These are phyloP conservation scores for Pangasius larnaudii DNA, from an alignment of 2,797 vertebrate genomes.

Conservation along the genomic window DNA sequence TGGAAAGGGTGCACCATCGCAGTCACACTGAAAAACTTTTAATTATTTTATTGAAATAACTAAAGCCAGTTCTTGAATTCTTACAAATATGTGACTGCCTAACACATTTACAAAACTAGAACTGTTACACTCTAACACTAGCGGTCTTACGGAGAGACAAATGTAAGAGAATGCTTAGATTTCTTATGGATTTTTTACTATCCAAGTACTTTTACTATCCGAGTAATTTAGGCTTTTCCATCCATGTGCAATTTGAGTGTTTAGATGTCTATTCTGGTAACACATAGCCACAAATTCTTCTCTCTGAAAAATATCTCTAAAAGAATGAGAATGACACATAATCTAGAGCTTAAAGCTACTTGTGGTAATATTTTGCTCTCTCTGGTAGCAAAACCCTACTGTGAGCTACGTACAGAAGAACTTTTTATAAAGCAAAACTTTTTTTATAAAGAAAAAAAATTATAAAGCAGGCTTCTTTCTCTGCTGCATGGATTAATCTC, in stretches of 20 bases:
- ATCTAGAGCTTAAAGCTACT: slow-evolving; percentile 1
- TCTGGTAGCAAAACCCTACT: slow-evolving; percentile 2
- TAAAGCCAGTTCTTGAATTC: not conserved
- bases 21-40: not conserved
- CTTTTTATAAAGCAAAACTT: not conserved
- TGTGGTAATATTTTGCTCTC: not conserved
- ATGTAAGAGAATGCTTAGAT: not conserved
- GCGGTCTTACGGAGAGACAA: not conserved
- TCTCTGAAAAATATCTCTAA: not conserved
- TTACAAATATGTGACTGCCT: not conserved
- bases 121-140: too few species aligned
- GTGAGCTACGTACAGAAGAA: not conserved
- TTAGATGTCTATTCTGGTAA: not conserved
- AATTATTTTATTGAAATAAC: not conserved
- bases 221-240: not conserved
- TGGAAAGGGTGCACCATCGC: not conserved
- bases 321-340: not conserved
- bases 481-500: slow-evolving; percentile 10
- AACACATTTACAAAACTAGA: not conserved
- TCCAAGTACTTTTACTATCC: not conserved
- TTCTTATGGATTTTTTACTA: not conserved
- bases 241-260: not conserved
- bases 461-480: not conserved
- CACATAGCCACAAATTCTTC: not conserved
- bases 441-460: too few species aligned